Percentiles rank a stretch among this genome's conserved stretches.
These are phyloP conservation scores for Autographa pulchrina DNA, from an alignment of 2,888 invertebrate species.

Conservation along the genomic window DNA sequence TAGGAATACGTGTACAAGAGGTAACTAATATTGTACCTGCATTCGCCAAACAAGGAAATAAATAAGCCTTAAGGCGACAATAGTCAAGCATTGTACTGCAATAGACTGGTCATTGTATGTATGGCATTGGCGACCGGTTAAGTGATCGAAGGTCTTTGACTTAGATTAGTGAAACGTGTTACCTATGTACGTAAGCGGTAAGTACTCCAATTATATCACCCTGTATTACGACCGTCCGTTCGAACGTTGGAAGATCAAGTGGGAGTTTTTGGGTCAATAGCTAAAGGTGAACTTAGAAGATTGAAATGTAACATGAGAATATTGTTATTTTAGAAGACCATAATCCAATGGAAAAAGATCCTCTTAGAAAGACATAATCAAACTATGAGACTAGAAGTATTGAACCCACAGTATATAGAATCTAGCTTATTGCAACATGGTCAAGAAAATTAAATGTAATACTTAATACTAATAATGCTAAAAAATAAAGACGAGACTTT, in stretches of 20 bases:
- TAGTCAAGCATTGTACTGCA: constrained; percentile 60
- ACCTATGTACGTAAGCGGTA: constrained; percentile 29
- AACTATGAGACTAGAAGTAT: background rate
- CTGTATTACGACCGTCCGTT: constrained; percentile 5
- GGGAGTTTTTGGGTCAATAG: background rate
- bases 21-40: constrained; percentile 27
- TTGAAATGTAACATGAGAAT: background rate
- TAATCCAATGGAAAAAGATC: background rate
- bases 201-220: constrained; percentile 52
- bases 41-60: constrained; percentile 56
- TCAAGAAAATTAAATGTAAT: background rate
- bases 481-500: background rate
- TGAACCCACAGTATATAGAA: too few relatives aligned
- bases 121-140: constrained; percentile 76
- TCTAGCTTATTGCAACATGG: background rate
- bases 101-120: constrained; percentile 73
- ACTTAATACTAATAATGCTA: background rate
- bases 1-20: constrained; percentile 13
- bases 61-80: constrained; percentile 59
- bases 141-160: constrained; percentile 75
- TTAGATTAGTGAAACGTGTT: constrained; percentile 64
- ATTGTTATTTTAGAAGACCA: background rate
- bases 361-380: too few relatives aligned
- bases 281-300: background rate
- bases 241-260: background rate